Evolutionary conservation across 1,140 invertebrate species (phyloP).

Genomic region (Conus ventricosus): DNA sequence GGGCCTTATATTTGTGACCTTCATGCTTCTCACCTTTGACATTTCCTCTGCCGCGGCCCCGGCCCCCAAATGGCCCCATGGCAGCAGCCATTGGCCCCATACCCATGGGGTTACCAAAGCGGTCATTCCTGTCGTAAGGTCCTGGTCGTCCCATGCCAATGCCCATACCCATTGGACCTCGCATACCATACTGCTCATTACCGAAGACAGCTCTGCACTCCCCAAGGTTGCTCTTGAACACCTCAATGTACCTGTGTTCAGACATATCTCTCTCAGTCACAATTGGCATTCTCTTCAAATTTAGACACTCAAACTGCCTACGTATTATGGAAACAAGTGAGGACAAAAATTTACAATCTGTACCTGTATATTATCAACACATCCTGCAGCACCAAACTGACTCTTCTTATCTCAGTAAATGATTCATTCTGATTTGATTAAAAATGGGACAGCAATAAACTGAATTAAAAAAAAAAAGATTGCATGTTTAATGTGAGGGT

Average conservation of each 20-base stretch:
- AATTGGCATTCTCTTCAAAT: too few species aligned
- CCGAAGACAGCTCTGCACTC: slow-evolving; percentile 85
- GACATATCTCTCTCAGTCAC: neutral
- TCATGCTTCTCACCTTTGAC: slow-evolving; percentile 77
- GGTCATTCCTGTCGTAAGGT: slow-evolving; percentile 84
- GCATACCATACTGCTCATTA: slow-evolving; percentile 50
- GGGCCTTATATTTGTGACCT: too few species aligned
- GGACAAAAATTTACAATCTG: too few species aligned
- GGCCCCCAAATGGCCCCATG: slow-evolving; percentile 50
- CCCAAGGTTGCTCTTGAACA: slow-evolving; percentile 90
- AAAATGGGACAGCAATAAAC: too few species aligned
- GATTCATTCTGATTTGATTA: too few species aligned
- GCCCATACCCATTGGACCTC: slow-evolving; percentile 73
- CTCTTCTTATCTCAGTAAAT: too few species aligned
- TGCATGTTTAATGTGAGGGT: too few species aligned
- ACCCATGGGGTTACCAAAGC: slow-evolving; percentile 49
- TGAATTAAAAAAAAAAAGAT: too few species aligned
- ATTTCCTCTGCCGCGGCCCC: slow-evolving; percentile 75
- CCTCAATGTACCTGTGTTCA: slow-evolving; percentile 90
- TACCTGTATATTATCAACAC: too few species aligned
- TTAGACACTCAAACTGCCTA: too few species aligned
- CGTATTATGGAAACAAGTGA: too few species aligned
- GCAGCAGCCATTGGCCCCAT: slow-evolving; percentile 52
- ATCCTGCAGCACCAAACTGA: too few species aligned
- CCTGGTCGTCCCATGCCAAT: slow-evolving; percentile 78